Conservation (phyloP, 2,797 vertebrate genomes). For the Masticophis lateralis region DNA sequence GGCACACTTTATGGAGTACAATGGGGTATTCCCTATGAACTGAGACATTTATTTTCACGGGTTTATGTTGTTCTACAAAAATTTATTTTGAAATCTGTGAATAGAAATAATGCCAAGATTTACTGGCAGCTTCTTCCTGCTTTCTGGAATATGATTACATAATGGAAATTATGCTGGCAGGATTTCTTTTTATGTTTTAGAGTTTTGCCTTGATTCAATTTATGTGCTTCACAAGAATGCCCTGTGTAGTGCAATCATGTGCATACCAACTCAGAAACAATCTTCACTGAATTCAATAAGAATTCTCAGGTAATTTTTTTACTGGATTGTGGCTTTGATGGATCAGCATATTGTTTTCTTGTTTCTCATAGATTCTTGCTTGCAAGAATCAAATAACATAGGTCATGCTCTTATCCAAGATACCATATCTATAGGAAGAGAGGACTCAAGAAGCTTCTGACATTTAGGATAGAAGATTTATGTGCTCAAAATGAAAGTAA, state of each 20-base stretch:
- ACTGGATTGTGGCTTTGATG: background rate
- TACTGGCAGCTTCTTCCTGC: background rate
- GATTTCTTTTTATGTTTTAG: background rate
- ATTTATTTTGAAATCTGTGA: slow-evolving; percentile 14
- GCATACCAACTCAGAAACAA: background rate
- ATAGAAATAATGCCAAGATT: background rate
- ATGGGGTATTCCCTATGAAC: background rate
- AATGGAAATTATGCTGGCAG: background rate
- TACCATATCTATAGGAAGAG: background rate
- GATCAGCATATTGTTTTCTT: background rate
- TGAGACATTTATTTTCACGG: slow-evolving; percentile 1
- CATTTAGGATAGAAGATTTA: background rate
- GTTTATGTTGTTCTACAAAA: slow-evolving; percentile 8
- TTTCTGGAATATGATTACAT: background rate
- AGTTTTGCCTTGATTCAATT: background rate
- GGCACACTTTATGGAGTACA: slow-evolving; percentile 2
- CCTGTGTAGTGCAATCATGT: background rate
- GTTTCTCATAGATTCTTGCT: background rate
- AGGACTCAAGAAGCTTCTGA: background rate
- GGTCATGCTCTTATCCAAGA: background rate
- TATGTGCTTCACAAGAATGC: background rate
- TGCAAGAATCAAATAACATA: background rate
- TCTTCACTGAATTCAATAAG: background rate
- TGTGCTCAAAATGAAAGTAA: background rate
- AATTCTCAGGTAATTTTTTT: background rate